phyloP scores from a whole-genome alignment of 2,113 vertebrate species.

The Sus scrofa region T2T-Sscrofa CM000823.6:62482501-62483000 shows the following conservation, averaged over 20 bases:
- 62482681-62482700: background rate
- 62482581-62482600: background rate
- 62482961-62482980: background rate
- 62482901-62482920: background rate
- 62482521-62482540: background rate
- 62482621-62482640: too few relatives aligned
- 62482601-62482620: background rate
- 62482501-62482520: background rate
- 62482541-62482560: background rate
- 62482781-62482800: background rate
- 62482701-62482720: background rate
- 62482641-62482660: background rate
- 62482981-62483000: background rate
- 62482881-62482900: background rate
- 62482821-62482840: background rate
- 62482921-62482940: background rate
- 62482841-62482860: background rate
- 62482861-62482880: background rate
- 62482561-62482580: background rate
- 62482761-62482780: background rate
- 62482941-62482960: background rate
- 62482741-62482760: background rate
- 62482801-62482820: background rate
- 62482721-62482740: background rate
- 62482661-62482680: background rate